phyloP scores from a whole-genome alignment of 2,888 invertebrate genomes.

The Drosophila emarginata region DNA sequence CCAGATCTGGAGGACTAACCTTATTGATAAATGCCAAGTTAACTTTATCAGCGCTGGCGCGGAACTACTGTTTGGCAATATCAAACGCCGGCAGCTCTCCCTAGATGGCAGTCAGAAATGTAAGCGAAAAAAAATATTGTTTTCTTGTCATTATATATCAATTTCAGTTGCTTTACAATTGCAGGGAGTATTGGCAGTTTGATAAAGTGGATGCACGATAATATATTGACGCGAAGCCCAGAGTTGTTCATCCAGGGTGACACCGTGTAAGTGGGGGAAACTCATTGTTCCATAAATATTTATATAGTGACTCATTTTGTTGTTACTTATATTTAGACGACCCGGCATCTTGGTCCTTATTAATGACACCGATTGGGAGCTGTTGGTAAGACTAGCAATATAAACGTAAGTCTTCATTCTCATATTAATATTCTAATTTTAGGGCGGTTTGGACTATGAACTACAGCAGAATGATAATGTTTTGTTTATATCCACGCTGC shows the following conservation, averaged over 20 bases:
- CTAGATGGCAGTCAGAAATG: conserved; percentile 85
- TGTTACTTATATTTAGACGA: conserved; percentile 80
- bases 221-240: conserved; percentile 91
- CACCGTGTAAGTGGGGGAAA: conserved; percentile 78
- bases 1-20: not conserved
- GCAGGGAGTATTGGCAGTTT: conserved; percentile 88
- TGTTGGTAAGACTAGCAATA: conserved; percentile 84
- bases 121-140: conserved; percentile 39
- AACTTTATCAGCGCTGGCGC: conserved; percentile 91
- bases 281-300: not conserved
- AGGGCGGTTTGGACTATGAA: conserved; percentile 88
- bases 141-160: not conserved
- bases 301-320: not conserved
- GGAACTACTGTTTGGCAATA: conserved; percentile 93
- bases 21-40: not conserved
- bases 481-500: conserved; percentile 92
- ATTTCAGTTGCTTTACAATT: conserved; percentile 63
- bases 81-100: conserved; percentile 87
- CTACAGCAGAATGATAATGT: conserved; percentile 88
- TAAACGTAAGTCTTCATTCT: no score
- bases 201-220: conserved; percentile 92
- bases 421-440: conserved; percentile 65
- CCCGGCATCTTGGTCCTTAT: conserved; percentile 97
- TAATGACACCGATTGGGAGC: conserved; percentile 98
- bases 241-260: conserved; percentile 86